These are phyloP conservation scores for Gymnopithys bicolor DNA, from an alignment of 2,797 vertebrate genomes.

Conservation along the genomic window DNA sequence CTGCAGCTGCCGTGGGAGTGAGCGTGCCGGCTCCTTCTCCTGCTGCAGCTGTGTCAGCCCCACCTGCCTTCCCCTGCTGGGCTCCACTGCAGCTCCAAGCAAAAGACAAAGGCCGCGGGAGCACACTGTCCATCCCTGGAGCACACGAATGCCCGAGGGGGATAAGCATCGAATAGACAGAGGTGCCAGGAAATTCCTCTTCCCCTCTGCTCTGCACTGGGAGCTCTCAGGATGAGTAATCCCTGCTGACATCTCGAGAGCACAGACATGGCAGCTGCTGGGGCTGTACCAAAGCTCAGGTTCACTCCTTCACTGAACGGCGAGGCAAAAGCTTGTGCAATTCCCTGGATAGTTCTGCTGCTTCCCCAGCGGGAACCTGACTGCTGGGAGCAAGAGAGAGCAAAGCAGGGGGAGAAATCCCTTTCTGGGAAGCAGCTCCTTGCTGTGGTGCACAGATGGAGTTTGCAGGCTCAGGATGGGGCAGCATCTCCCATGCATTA, in stretches of 20 bases:
- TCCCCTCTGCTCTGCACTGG: background rate
- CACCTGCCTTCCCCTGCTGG: background rate
- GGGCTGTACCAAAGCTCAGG: background rate
- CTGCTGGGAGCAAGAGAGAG: background rate
- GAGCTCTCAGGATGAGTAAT: background rate
- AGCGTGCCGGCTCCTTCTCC: background rate
- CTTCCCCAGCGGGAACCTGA: background rate
- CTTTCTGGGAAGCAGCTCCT: background rate
- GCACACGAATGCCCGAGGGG: background rate
- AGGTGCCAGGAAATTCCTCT: background rate
- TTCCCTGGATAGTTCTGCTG: background rate
- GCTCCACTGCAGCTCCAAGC: background rate
- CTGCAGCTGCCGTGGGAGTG: constrained; percentile 8
- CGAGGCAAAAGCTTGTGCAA: background rate
- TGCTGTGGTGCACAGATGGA: rapidly evolving
- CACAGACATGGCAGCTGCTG: background rate
- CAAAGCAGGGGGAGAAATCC: background rate
- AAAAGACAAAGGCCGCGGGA: background rate
- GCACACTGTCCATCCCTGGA: rapidly evolving
- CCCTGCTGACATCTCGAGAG: background rate
- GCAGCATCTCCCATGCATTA: rapidly evolving
- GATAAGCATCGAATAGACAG: rapidly evolving
- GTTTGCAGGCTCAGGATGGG: background rate
- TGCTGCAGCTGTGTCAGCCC: background rate
- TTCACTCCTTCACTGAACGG: rapidly evolving